A percentile compares a stretch with the other conserved stretches of the same genome.
Conservation (phyloP, 2,888 invertebrate genomes). For the Drosophila rubida region DNA sequence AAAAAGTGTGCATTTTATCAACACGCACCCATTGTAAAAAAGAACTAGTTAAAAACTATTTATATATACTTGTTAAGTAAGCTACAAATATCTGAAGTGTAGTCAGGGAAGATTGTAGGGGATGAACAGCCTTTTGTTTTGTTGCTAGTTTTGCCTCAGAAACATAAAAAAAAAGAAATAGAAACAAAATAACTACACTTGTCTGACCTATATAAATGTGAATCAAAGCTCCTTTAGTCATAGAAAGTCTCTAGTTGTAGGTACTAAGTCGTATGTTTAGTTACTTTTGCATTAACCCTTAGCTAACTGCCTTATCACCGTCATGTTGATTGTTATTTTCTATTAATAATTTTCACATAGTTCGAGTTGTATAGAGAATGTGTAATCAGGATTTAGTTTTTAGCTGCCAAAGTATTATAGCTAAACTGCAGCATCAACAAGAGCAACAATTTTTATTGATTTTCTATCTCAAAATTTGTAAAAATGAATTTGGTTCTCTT, state of each 20-base stretch:
- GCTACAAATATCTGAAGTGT: slow-evolving; percentile 24
- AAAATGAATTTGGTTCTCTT: slow-evolving; percentile 17
- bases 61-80: slow-evolving; percentile 48
- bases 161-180: neutral
- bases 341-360: slow-evolving; percentile 15
- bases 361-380: slow-evolving; percentile 29
- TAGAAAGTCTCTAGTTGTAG: slow-evolving; percentile 60
- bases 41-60: slow-evolving; percentile 67
- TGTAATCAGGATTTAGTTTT: slow-evolving; percentile 28
- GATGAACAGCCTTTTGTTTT: slow-evolving; percentile 1
- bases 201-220: slow-evolving; percentile 53
- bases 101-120: slow-evolving; percentile 7
- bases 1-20: slow-evolving; percentile 56
- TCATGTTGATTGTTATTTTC: slow-evolving; percentile 49
- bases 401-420: slow-evolving; percentile 69
- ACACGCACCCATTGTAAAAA: slow-evolving; percentile 55
- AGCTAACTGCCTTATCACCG: slow-evolving; percentile 69
- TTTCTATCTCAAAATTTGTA: slow-evolving; percentile 46
- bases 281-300: slow-evolving; percentile 50
- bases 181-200: slow-evolving; percentile 10
- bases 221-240: slow-evolving; percentile 78
- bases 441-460: slow-evolving; percentile 27
- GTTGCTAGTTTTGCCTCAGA: slow-evolving; percentile 4
- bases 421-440: slow-evolving; percentile 36
- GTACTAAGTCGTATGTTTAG: slow-evolving; percentile 62